Evolutionary conservation across 1,140 invertebrate species (phyloP).

Genomic region (Drosophila albomicans): DNA sequence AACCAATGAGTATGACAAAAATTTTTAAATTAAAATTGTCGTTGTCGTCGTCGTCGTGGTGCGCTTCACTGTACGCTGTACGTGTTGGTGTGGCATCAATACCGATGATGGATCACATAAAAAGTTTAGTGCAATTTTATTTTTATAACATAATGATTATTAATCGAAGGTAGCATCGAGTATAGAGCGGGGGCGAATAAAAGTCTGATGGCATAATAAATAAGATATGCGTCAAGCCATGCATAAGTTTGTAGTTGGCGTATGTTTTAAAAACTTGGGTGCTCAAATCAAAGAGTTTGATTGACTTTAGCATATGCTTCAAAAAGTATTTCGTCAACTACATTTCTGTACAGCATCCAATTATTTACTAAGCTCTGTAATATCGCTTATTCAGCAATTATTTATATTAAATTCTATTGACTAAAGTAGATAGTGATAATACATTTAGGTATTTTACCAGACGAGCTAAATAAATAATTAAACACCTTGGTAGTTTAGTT

Average conservation of each 20-base stretch:
- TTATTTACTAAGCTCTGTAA: no score
- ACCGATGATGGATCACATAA: constrained; percentile 79
- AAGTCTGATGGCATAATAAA: constrained; percentile 16
- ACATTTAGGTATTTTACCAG: no score
- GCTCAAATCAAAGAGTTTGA: constrained; percentile 1
- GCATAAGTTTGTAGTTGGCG: constrained; percentile 7
- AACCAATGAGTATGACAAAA: constrained; percentile 70
- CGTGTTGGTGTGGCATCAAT: constrained; percentile 36
- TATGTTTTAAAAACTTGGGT: neutral
- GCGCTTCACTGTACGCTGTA: neutral
- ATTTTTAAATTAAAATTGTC: constrained; percentile 80
- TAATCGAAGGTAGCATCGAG: constrained; percentile 34
- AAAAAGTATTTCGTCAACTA: no score
- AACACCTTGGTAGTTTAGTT: no score
- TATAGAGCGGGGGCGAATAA: constrained; percentile 28
- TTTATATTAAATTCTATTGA: no score
- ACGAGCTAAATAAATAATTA: no score
- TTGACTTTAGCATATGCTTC: no score
- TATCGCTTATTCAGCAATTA: no score
- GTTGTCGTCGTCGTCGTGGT: neutral
- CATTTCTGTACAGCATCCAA: no score
- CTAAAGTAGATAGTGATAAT: no score
- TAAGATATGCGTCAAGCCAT: constrained; percentile 5
- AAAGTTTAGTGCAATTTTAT: constrained; percentile 74
- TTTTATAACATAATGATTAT: constrained; percentile 74